Conservation (phyloP, 64 coral and sea anemone species). For the Porites lutea region DNA sequence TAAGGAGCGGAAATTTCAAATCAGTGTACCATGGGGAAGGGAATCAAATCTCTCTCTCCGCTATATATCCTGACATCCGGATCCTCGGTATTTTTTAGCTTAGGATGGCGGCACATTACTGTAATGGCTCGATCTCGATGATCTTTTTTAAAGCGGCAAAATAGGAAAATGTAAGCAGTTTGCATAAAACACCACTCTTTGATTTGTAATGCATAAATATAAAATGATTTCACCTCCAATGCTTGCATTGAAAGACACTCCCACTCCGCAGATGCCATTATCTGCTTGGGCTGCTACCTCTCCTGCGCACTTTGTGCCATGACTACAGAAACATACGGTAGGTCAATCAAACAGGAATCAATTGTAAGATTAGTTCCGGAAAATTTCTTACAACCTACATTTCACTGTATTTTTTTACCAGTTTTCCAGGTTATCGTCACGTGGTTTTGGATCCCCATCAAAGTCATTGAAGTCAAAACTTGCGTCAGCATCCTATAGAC, state of each 20-base stretch:
- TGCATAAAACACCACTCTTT: too few species aligned
- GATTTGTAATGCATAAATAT: too few species aligned
- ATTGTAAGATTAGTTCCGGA: neutral
- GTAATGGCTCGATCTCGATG: too few species aligned
- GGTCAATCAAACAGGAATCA: neutral
- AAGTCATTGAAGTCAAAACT: constrained; percentile 95
- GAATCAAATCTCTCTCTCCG: too few species aligned
- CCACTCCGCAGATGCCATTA: constrained; percentile 92
- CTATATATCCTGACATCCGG: too few species aligned
- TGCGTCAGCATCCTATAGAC: constrained; percentile 79
- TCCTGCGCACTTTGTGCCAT: constrained; percentile 92
- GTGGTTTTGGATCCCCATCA: constrained; percentile 79
- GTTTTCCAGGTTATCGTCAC: constrained; percentile 68
- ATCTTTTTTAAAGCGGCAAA: too few species aligned
- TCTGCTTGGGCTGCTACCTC: constrained; percentile 86
- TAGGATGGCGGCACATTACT: too few species aligned
- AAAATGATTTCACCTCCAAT: constrained; percentile 76
- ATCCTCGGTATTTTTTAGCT: too few species aligned
- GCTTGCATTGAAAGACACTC: constrained; percentile 86
- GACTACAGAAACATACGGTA: constrained; percentile 29
- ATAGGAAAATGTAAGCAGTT: too few species aligned
- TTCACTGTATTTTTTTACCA: constrained; percentile 54
- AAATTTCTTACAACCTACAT: too few species aligned
- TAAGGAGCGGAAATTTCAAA: too few species aligned
- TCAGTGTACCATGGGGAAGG: too few species aligned